These are phyloP conservation scores for Papilio polytes DNA, from an alignment of 1,140 invertebrate species.

Conservation along the genomic window DNA sequence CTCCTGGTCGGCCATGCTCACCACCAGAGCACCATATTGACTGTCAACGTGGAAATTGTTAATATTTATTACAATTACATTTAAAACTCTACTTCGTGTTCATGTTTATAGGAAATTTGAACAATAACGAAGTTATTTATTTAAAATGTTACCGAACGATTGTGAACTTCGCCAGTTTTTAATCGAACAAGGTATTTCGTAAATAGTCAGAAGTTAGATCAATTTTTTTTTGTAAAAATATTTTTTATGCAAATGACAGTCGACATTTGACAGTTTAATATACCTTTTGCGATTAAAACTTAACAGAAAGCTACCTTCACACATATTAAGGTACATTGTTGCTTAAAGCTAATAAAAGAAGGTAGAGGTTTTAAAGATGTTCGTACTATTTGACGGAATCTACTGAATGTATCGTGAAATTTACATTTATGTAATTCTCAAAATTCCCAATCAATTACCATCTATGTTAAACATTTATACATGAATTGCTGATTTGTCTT, in stretches of 20 bases:
- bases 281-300: too few relatives aligned
- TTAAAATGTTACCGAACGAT: background rate
- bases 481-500: slow-evolving; percentile 1
- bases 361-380: too few relatives aligned
- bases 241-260: background rate
- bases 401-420: too few relatives aligned
- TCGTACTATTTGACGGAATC: too few relatives aligned
- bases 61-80: background rate
- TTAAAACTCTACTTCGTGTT: background rate
- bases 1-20: slow-evolving; percentile 72
- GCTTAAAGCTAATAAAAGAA: too few relatives aligned
- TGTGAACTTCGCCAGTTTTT: background rate
- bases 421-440: too few relatives aligned
- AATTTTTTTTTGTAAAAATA: background rate
- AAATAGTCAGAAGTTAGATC: background rate
- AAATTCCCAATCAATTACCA: background rate
- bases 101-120: background rate
- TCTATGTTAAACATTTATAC: too few relatives aligned
- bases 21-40: slow-evolving; percentile 78
- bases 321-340: too few relatives aligned
- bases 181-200: background rate
- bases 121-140: background rate
- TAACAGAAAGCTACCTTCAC: too few relatives aligned
- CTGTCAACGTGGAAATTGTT: slow-evolving; percentile 49
- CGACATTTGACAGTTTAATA: too few relatives aligned